A percentile compares a stretch with the other conserved stretches of the same genome.
These are phyloP conservation scores for Drosophila glabriapex DNA, from an alignment of 2,888 invertebrate genomes.

Conservation along the genomic window DNA sequence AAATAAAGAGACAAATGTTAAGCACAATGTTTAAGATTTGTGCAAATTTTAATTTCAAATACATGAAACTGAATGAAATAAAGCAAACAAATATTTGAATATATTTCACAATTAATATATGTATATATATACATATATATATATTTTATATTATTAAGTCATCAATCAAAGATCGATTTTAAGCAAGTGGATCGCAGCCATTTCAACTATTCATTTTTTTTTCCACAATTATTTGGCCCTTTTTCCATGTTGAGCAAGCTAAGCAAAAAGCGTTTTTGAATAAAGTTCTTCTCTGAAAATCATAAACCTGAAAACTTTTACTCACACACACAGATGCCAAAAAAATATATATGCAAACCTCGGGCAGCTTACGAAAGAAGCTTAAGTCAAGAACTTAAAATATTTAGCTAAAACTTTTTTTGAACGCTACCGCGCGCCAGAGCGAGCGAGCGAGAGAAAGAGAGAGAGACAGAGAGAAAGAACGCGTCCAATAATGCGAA, in stretches of 20 bases:
- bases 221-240: neutral
- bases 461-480: neutral
- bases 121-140: neutral
- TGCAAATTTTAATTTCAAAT: neutral
- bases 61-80: neutral
- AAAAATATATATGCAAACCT: neutral
- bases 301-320: conserved; percentile 58
- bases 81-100: neutral
- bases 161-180: neutral
- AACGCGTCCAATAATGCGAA: neutral
- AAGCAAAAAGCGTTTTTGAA: conserved; percentile 7
- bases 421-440: conserved; percentile 38
- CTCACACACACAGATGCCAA: neutral
- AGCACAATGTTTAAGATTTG: neutral
- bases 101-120: neutral
- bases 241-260: neutral
- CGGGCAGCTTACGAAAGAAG: conserved; percentile 67
- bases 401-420: conserved; percentile 65
- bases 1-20: neutral
- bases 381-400: conserved; percentile 72
- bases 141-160: neutral
- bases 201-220: neutral
- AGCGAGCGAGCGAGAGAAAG: conserved; percentile 1
- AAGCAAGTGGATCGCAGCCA: neutral
- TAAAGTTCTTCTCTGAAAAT: conserved; percentile 32